These are phyloP conservation scores for Marisa cornuarietis DNA, from an alignment of 1,140 invertebrate genomes.

Conservation along the genomic window DNA sequence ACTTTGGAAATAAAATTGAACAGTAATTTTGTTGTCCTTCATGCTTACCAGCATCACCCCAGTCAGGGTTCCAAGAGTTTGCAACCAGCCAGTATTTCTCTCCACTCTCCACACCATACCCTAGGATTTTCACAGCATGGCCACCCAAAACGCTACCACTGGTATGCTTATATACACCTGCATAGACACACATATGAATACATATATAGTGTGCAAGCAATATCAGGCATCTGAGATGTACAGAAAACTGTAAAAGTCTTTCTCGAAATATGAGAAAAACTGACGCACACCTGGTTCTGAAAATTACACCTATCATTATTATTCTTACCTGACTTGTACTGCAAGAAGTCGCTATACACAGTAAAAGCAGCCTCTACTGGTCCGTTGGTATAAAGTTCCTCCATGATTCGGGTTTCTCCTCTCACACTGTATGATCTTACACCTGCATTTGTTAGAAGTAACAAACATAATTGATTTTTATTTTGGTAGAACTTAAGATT, in stretches of 20 bases:
- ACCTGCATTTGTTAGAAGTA: slow-evolving; percentile 57
- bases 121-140: slow-evolving; percentile 88
- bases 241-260: neutral
- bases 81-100: slow-evolving; percentile 89
- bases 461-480: too few species aligned
- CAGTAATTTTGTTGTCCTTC: neutral
- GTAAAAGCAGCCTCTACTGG: slow-evolving; percentile 91
- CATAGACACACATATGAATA: slow-evolving; percentile 30
- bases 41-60: slow-evolving; percentile 72
- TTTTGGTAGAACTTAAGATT: too few species aligned
- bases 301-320: neutral
- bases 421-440: slow-evolving; percentile 77
- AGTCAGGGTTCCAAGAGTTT: slow-evolving; percentile 93
- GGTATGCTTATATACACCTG: slow-evolving; percentile 85
- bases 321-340: slow-evolving; percentile 79
- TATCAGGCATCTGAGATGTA: neutral
- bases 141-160: slow-evolving; percentile 80
- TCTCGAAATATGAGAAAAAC: neutral
- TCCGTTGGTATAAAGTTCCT: slow-evolving; percentile 88
- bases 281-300: neutral
- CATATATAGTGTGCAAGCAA: neutral
- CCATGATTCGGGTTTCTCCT: slow-evolving; percentile 76
- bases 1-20: too few species aligned
- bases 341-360: slow-evolving; percentile 87
- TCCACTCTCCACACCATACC: slow-evolving; percentile 84